A percentile compares a stretch with the other conserved stretches of the same genome.
phyloP scores from a whole-genome alignment of 1,140 invertebrate species.

The Aphelenchoides avenae region DNA sequence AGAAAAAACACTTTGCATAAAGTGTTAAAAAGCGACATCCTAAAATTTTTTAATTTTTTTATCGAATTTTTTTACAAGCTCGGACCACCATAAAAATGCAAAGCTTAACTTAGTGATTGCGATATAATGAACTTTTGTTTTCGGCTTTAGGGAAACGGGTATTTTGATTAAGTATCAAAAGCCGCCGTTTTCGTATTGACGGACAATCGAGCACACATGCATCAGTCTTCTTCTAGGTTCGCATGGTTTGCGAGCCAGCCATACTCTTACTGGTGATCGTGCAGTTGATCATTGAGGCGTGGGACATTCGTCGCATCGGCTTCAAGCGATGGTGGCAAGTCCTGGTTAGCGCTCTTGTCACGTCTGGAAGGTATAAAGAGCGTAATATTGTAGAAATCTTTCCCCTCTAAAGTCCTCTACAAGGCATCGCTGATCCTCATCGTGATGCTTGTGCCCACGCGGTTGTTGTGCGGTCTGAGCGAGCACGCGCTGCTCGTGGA shows the following conservation, averaged over 20 bases:
- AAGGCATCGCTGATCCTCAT: slow-evolving; percentile 74
- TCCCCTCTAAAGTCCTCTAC: slow-evolving; percentile 84
- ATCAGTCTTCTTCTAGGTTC: slow-evolving; percentile 27
- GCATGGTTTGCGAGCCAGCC: slow-evolving; percentile 39
- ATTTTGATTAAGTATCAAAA: too few relatives aligned
- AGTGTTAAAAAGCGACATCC: too few relatives aligned
- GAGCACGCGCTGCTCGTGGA: slow-evolving; percentile 65
- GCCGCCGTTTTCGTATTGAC: too few relatives aligned
- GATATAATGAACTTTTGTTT: too few relatives aligned
- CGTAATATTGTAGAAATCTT: slow-evolving; percentile 79
- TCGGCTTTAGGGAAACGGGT: too few relatives aligned
- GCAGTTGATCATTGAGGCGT: slow-evolving; percentile 38
- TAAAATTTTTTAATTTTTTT: too few relatives aligned
- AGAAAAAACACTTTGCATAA: too few relatives aligned
- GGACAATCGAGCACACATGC: too few relatives aligned
- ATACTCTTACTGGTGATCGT: slow-evolving; percentile 38
- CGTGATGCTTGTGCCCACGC: slow-evolving; percentile 74
- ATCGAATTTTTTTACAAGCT: too few relatives aligned
- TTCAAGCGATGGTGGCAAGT: slow-evolving; percentile 53
- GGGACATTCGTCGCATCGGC: slow-evolving; percentile 51
- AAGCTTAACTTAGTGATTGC: too few relatives aligned
- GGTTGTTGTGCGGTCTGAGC: slow-evolving; percentile 73
- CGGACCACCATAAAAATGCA: too few relatives aligned
- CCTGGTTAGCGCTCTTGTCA: slow-evolving; percentile 40
- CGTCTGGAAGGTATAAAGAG: too few relatives aligned